phyloP scores from a whole-genome alignment of 2,888 invertebrate genomes.

The Hyppa rectilinea region DNA sequence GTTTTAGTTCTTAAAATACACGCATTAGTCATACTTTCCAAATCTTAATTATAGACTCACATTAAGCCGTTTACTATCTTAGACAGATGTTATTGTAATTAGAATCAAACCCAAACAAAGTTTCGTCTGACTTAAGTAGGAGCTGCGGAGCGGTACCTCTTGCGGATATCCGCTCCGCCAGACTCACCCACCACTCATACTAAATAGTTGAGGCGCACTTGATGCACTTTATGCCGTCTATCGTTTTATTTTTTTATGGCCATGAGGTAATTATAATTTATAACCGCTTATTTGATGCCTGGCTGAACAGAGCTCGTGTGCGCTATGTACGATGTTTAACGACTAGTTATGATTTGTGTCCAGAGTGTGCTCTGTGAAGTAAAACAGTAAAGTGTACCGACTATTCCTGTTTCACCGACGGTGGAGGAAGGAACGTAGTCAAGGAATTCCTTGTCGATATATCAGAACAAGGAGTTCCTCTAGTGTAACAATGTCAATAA shows the following conservation, averaged over 20 bases:
- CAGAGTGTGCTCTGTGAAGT: constrained; percentile 13
- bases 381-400: constrained; percentile 30
- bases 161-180: constrained; percentile 85
- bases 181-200: constrained; percentile 77
- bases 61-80: constrained; percentile 34
- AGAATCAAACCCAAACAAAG: constrained; percentile 51
- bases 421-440: constrained; percentile 6
- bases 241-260: constrained; percentile 67
- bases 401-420: constrained; percentile 2
- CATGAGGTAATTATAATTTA: constrained; percentile 67
- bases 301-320: constrained; percentile 71
- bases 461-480: constrained; percentile 5
- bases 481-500: constrained; percentile 25
- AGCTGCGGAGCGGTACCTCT: constrained; percentile 68
- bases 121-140: constrained; percentile 52
- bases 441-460: constrained; percentile 20
- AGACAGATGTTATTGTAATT: constrained; percentile 56
- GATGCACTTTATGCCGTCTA: constrained; percentile 59
- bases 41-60: constrained; percentile 48
- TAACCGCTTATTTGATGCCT: constrained; percentile 68
- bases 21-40: constrained; percentile 23
- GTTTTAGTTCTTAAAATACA: constrained; percentile 26
- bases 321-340: constrained; percentile 48
- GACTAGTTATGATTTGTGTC: constrained; percentile 37
- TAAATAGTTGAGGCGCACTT: constrained; percentile 70